Conservation (phyloP, 92 coral and sea anemone genomes). For the Porites lobata region DNA sequence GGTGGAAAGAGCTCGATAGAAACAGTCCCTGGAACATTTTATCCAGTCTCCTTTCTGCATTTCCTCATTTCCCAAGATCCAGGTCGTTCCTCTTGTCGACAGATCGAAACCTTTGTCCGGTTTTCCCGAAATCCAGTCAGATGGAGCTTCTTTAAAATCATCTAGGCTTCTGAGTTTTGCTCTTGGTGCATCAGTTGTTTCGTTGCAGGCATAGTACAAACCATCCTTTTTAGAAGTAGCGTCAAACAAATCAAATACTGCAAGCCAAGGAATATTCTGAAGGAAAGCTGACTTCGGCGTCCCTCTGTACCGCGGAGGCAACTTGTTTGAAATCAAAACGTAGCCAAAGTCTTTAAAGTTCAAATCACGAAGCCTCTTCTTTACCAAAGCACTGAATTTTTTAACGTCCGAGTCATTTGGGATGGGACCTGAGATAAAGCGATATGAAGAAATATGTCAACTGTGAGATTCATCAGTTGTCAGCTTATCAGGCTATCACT, state of each 20-base stretch:
- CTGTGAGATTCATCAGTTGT: not conserved
- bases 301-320: conserved; percentile 66
- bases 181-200: conserved; percentile 63
- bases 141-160: conserved; percentile 55
- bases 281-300: conserved; percentile 53
- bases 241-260: conserved; percentile 75
- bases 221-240: conserved; percentile 58
- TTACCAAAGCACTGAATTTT: conserved; percentile 29
- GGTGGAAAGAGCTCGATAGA: conserved; percentile 70
- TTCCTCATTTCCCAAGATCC: conserved; percentile 58
- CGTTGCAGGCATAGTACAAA: conserved; percentile 65
- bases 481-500: not conserved
- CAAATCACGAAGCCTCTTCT: conserved; percentile 44
- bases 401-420: conserved; percentile 43
- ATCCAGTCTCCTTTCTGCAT: conserved; percentile 78
- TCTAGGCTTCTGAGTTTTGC: conserved; percentile 52
- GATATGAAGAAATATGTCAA: not conserved
- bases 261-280: conserved; percentile 68
- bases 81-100: conserved; percentile 73
- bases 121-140: conserved; percentile 6
- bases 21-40: conserved; percentile 62
- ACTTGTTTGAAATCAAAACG: conserved; percentile 67
- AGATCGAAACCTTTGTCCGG: not conserved
- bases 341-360: conserved; percentile 62
- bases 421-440: not conserved